These are phyloP conservation scores for Salarias fasciatus DNA, from an alignment of 2,797 vertebrate genomes.

Conservation along the genomic window DNA sequence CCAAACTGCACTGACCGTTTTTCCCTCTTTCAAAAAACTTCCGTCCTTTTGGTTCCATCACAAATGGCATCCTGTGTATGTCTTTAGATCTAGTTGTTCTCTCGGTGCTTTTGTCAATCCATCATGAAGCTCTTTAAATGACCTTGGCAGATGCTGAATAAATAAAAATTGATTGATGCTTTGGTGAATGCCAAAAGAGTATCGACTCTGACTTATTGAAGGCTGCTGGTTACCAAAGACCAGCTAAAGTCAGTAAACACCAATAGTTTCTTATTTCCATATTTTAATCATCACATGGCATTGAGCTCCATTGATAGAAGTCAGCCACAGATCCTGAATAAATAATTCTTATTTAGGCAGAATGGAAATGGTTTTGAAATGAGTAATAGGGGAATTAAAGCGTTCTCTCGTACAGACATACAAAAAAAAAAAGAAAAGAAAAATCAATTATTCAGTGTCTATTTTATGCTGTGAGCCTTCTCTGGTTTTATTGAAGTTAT, in stretches of 20 bases:
- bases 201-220: background rate
- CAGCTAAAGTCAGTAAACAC: background rate
- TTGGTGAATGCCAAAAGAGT: too few relatives aligned
- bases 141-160: too few relatives aligned
- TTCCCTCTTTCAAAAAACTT: too few relatives aligned
- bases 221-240: background rate
- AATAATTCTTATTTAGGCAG: constrained; percentile 6
- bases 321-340: background rate
- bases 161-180: too few relatives aligned
- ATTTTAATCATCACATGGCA: background rate
- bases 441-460: constrained; percentile 5
- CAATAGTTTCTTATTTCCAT: constrained; percentile 1
- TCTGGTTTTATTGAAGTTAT: constrained; percentile 29
- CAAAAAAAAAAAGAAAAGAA: background rate
- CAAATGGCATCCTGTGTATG: too few relatives aligned
- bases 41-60: too few relatives aligned
- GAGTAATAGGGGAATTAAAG: background rate
- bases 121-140: too few relatives aligned
- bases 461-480: background rate
- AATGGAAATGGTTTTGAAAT: constrained; percentile 3
- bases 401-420: constrained; percentile 3
- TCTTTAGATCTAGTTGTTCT: too few relatives aligned
- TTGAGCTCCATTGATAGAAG: background rate
- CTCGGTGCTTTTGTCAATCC: too few relatives aligned
- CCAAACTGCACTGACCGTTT: too few relatives aligned